Conservation (phyloP, 1,140 invertebrate genomes). For the Anoplolepis gracilipes region DNA sequence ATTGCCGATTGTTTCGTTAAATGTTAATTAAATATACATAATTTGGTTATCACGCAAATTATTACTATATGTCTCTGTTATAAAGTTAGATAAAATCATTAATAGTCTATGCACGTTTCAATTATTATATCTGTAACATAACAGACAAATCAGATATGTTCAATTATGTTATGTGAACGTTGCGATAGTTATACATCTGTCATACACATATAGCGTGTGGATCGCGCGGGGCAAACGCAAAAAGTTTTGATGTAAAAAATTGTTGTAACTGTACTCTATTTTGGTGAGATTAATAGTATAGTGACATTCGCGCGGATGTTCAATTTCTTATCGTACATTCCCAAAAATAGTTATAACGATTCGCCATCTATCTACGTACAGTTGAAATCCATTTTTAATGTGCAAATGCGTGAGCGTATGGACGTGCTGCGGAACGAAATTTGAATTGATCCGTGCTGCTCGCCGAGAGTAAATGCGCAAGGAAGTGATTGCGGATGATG, state of each 20-base stretch:
- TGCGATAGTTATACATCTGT: neutral
- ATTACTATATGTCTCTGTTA: neutral
- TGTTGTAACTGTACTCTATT: conserved; percentile 20
- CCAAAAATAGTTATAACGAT: conserved; percentile 8
- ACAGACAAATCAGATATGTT: neutral
- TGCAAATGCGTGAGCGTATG: conserved; percentile 34
- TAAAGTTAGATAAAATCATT: conserved; percentile 19
- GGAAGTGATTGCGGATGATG: conserved; percentile 83
- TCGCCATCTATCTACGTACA: neutral
- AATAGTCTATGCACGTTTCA: neutral
- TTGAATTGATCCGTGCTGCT: conserved; percentile 72
- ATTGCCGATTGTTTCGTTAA: neutral
- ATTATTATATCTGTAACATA: neutral
- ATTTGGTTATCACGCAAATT: neutral
- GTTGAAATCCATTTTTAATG: conserved; percentile 44
- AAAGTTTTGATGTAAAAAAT: conserved; percentile 10
- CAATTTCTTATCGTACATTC: neutral
- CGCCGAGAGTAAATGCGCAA: conserved; percentile 75
- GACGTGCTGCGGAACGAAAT: conserved; percentile 62
- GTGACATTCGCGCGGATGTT: neutral
- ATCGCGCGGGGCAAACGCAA: neutral
- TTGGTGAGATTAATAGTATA: neutral
- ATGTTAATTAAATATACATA: conserved; percentile 3
- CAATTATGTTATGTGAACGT: neutral
- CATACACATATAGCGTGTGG: neutral